Evolutionary conservation across 2,113 vertebrate species (phyloP).

Genomic region (Bubo blakistoni): DNA sequence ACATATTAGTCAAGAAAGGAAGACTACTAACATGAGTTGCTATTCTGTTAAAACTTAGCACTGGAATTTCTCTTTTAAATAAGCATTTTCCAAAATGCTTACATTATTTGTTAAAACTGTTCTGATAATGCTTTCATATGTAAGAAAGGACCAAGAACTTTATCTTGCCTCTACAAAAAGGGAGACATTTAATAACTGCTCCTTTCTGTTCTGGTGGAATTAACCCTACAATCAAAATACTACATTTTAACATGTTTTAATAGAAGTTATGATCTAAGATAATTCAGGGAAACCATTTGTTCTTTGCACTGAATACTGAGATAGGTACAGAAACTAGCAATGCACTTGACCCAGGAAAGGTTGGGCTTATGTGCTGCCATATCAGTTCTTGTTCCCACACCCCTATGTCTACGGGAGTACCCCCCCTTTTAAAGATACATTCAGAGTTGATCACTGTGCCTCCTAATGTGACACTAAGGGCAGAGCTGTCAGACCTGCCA

Average conservation of each 20-base stretch:
- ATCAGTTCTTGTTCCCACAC: accelerated
- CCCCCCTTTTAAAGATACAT: too few species aligned
- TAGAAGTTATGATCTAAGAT: neutral
- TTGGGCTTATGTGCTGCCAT: accelerated
- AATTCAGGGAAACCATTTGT: neutral
- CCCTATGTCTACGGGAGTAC: accelerated
- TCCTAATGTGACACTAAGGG: neutral
- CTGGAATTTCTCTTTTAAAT: neutral
- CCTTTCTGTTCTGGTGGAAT: neutral
- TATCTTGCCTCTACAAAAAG: neutral
- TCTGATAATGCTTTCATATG: neutral
- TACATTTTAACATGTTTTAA: neutral
- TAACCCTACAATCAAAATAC: neutral
- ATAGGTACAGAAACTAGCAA: neutral
- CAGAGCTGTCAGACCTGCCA: neutral
- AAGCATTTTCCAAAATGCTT: neutral
- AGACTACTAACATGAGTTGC: neutral
- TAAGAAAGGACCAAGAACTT: neutral
- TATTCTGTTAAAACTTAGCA: neutral
- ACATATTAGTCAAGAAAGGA: neutral
- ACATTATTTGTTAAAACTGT: neutral
- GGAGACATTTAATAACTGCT: neutral
- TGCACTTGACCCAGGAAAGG: neutral
- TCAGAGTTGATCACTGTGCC: accelerated
- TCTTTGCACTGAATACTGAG: neutral